A percentile compares a stretch with the other conserved stretches of the same genome.
These are phyloP conservation scores for Lepidocolaptes lacrymiger DNA, from an alignment of 2,797 vertebrate genomes.

Conservation along the genomic window DNA sequence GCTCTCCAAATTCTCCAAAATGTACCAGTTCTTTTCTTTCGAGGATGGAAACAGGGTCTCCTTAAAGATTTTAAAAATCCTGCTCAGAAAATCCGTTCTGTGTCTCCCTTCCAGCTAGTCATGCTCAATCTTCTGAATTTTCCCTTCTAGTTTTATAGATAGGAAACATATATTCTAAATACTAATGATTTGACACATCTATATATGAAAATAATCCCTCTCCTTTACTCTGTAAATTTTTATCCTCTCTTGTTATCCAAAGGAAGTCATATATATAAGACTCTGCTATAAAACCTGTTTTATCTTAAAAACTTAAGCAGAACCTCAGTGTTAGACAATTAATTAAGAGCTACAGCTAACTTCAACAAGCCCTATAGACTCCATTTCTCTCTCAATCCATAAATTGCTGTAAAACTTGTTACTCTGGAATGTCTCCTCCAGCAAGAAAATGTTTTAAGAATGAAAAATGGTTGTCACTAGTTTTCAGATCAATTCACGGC, in stretches of 20 bases:
- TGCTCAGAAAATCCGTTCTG: not conserved
- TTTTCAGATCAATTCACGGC: conserved; percentile 3
- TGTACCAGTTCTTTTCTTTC: not conserved
- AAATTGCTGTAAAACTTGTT: not conserved
- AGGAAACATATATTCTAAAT: not conserved
- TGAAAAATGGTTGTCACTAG: not conserved
- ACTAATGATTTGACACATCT: not conserved
- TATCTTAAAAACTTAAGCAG: not conserved
- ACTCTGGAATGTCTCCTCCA: not conserved
- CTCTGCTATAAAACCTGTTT: not conserved
- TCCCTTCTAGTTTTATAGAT: not conserved
- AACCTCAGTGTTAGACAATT: not conserved
- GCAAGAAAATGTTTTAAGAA: not conserved
- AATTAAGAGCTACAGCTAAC: not conserved
- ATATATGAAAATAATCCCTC: not conserved
- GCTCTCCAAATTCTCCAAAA: not conserved
- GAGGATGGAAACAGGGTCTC: not conserved
- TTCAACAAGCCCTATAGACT: not conserved
- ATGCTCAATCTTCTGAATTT: not conserved
- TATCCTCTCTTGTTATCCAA: not conserved
- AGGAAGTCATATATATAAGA: not conserved
- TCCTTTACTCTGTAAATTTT: not conserved
- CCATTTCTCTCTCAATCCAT: not conserved
- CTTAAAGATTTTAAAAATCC: not conserved
- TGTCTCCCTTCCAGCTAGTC: not conserved